Evolutionary conservation across 2,888 invertebrate species (phyloP).

Genomic region (Aphidoletes aphidimyza): DNA sequence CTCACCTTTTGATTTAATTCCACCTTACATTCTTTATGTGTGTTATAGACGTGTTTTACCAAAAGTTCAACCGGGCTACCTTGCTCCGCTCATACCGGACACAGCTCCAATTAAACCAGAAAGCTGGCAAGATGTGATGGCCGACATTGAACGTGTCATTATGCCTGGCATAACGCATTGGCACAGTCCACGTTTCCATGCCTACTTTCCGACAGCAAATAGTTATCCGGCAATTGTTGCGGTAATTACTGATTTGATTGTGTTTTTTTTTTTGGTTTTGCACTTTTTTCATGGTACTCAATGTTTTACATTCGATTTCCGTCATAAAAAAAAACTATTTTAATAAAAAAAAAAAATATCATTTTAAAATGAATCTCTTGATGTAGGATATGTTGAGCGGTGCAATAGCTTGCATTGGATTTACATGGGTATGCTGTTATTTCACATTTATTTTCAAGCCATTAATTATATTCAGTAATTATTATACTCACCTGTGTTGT

Average conservation of each 20-base stretch:
- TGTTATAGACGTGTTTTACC: slow-evolving; percentile 87
- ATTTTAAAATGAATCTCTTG: not conserved
- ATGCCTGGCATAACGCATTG: slow-evolving; percentile 99
- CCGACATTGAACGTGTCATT: slow-evolving; percentile 91
- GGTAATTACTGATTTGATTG: slow-evolving; percentile 72
- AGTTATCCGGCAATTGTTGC: slow-evolving; percentile 94
- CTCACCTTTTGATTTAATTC: slow-evolving; percentile 53
- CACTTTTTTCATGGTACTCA: not conserved
- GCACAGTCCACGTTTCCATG: slow-evolving; percentile 96
- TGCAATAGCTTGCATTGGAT: slow-evolving; percentile 95
- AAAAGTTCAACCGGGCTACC: slow-evolving; percentile 92
- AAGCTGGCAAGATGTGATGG: slow-evolving; percentile 90
- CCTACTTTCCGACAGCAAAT: slow-evolving; percentile 93
- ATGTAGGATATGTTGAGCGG: slow-evolving; percentile 73
- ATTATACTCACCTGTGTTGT: not conserved
- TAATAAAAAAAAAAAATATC: not conserved
- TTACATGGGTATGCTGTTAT: slow-evolving; percentile 84
- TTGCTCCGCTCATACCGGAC: slow-evolving; percentile 85
- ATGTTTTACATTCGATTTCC: not conserved
- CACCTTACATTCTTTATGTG: no score
- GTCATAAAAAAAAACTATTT: no score
- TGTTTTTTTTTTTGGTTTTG: not conserved
- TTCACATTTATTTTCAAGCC: not conserved
- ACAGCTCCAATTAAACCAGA: slow-evolving; percentile 87
- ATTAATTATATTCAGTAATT: slow-evolving; percentile 16